phyloP scores from a whole-genome alignment of 2,113 vertebrate species.

The Rattus rattus region DNA sequence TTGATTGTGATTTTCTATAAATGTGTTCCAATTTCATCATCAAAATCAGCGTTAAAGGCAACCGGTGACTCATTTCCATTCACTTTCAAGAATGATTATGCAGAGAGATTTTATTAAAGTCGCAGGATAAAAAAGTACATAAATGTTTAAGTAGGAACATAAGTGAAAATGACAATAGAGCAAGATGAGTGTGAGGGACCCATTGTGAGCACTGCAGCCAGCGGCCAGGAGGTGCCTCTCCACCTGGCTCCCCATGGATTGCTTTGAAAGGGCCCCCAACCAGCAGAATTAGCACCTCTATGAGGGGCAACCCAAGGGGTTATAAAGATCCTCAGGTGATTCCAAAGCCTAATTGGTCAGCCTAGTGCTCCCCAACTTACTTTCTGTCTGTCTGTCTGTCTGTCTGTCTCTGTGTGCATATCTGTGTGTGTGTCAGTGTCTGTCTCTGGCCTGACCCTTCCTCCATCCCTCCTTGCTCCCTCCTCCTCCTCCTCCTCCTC shows the following conservation, averaged over 20 bases:
- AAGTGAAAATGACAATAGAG: neutral
- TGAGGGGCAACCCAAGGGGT: neutral
- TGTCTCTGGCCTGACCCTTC: neutral
- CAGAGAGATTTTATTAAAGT: neutral
- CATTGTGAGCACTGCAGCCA: neutral
- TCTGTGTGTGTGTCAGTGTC: neutral
- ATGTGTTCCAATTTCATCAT: neutral
- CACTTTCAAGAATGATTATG: constrained; percentile 21
- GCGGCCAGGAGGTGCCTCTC: neutral
- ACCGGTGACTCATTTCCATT: neutral
- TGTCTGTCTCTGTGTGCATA: neutral
- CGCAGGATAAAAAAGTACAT: neutral
- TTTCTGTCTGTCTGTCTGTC: neutral
- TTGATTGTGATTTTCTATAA: neutral
- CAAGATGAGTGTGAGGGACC: neutral
- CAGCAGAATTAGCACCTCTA: neutral
- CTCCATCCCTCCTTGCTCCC: no score
- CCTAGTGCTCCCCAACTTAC: neutral
- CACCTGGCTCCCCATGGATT: no score
- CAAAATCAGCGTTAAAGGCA: neutral
- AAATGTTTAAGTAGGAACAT: neutral
- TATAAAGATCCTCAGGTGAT: neutral
- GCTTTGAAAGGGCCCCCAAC: neutral
- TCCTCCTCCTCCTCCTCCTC: neutral
- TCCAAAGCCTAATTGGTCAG: neutral